These are phyloP conservation scores for Caiman crocodilus DNA, from an alignment of 2,797 vertebrate genomes.

Conservation along the genomic window DNA sequence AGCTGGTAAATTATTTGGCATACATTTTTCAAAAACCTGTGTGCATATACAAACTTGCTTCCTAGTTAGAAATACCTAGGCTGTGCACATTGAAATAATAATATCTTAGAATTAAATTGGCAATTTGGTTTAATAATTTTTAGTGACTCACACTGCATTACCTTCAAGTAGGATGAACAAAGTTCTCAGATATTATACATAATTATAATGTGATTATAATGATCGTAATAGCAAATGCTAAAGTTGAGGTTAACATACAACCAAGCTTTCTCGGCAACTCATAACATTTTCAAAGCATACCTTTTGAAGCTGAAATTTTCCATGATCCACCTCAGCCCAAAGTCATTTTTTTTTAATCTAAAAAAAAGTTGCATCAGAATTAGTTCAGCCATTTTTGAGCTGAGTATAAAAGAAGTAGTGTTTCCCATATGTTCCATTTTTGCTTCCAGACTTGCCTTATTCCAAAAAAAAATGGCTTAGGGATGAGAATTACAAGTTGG, in stretches of 20 bases:
- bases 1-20: neutral
- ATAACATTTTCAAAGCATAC: constrained; percentile 62
- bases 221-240: constrained; percentile 63
- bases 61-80: constrained; percentile 46
- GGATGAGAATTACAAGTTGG: constrained; percentile 65
- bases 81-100: constrained; percentile 58
- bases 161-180: constrained; percentile 76
- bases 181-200: constrained; percentile 76
- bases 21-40: neutral
- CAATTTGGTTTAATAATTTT: constrained; percentile 77
- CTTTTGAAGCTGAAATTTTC: constrained; percentile 68
- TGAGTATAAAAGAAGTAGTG: constrained; percentile 25
- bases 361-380: constrained; percentile 68
- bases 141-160: constrained; percentile 76
- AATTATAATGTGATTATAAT: constrained; percentile 77
- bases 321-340: constrained; percentile 64
- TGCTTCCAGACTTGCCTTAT: constrained; percentile 71
- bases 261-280: constrained; percentile 45
- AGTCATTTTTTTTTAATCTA: constrained; percentile 55
- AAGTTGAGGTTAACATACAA: constrained; percentile 67
- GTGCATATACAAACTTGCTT: constrained; percentile 4
- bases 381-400: constrained; percentile 73
- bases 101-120: constrained; percentile 72
- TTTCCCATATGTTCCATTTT: constrained; percentile 70
- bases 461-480: constrained; percentile 62